A percentile compares a stretch with the other conserved stretches of the same genome.
Conservation (phyloP, 2,888 invertebrate species). For the Sphecodes monilicornis region DNA sequence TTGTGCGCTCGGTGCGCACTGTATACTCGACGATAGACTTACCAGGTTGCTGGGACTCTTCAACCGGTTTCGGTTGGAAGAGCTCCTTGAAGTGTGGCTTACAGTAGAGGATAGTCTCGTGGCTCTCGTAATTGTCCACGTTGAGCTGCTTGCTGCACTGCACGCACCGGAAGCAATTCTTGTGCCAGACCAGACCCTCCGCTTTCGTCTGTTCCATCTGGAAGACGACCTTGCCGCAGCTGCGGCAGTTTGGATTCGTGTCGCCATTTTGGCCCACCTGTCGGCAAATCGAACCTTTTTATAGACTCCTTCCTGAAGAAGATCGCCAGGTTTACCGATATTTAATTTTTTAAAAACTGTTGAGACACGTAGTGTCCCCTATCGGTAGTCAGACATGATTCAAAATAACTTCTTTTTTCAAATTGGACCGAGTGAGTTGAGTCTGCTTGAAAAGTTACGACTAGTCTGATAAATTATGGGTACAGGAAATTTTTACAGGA, state of each 20-base stretch:
- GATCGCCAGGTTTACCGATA: neutral
- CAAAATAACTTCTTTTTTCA: too few species aligned
- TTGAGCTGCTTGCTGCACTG: slow-evolving; percentile 97
- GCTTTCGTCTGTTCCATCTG: slow-evolving; percentile 99
- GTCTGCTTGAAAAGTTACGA: too few species aligned
- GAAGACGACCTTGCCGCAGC: slow-evolving; percentile 95
- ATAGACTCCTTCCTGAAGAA: neutral
- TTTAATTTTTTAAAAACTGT: neutral
- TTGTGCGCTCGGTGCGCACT: neutral
- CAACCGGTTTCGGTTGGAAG: slow-evolving; percentile 95
- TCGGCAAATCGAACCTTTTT: slow-evolving; percentile 20
- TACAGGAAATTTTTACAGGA: too few species aligned
- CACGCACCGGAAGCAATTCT: slow-evolving; percentile 96
- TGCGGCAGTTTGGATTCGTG: slow-evolving; percentile 90
- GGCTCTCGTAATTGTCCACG: slow-evolving; percentile 96
- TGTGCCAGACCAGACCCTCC: slow-evolving; percentile 96
- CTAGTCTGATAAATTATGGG: too few species aligned
- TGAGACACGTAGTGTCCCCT: neutral
- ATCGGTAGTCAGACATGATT: neutral
- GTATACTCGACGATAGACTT: slow-evolving; percentile 82
- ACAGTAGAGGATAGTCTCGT: slow-evolving; percentile 95
- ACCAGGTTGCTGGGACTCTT: slow-evolving; percentile 89
- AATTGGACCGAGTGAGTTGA: too few species aligned
- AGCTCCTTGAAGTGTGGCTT: slow-evolving; percentile 97
- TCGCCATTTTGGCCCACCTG: slow-evolving; percentile 84